Percentiles rank a stretch among this genome's conserved stretches.
Evolutionary conservation across 2,888 invertebrate genomes (phyloP).

Genomic region (Branchellion lobata): DNA sequence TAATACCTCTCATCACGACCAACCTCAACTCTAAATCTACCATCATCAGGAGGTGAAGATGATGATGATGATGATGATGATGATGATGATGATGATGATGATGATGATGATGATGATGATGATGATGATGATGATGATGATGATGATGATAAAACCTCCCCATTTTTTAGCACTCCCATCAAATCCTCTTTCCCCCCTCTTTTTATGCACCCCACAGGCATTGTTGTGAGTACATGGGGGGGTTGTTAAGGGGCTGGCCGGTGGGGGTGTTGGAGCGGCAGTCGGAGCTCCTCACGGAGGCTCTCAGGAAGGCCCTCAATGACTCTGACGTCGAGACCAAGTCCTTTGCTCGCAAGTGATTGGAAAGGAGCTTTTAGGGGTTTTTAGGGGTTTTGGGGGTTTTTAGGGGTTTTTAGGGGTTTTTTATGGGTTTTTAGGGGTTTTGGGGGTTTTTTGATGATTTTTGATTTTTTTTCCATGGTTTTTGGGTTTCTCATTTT

Average conservation of each 20-base stretch:
- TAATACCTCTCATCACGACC: conserved; percentile 63
- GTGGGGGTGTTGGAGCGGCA: conserved; percentile 78
- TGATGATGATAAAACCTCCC: not conserved
- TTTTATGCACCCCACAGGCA: conserved; percentile 54
- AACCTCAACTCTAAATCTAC: conserved; percentile 80
- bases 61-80: not conserved
- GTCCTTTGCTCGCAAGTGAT: conserved; percentile 76
- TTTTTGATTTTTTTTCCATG: too few species aligned
- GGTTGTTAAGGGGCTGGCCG: conserved; percentile 83
- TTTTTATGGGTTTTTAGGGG: too few species aligned
- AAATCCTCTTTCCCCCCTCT: not conserved
- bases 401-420: too few species aligned
- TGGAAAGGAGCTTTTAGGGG: too few species aligned
- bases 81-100: not conserved
- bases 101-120: not conserved
- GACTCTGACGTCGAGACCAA: conserved; percentile 92
- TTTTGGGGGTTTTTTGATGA: not conserved
- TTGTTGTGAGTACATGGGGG: conserved; percentile 78
- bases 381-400: too few species aligned
- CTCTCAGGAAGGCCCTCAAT: conserved; percentile 75
- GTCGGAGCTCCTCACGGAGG: conserved; percentile 75
- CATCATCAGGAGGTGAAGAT: conserved; percentile 71
- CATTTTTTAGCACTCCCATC: not conserved
- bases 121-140: not conserved
- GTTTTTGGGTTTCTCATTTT: too few species aligned